These are phyloP conservation scores for Anguilla anguilla DNA, from an alignment of 2,797 vertebrate genomes.

Conservation along the genomic window DNA sequence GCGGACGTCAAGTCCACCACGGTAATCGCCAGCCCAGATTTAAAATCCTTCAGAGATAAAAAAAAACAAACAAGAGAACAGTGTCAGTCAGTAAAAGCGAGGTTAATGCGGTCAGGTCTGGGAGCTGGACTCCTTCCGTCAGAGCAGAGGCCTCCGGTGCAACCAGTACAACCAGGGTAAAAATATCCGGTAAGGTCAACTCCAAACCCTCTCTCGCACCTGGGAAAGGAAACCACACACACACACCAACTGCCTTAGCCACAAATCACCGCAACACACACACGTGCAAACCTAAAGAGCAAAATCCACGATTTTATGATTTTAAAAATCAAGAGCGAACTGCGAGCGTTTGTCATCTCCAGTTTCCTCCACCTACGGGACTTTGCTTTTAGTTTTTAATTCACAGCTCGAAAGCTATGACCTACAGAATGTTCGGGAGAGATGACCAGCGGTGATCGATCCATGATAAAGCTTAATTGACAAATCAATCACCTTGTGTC, in stretches of 20 bases:
- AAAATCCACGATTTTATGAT: not conserved
- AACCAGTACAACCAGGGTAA: not conserved
- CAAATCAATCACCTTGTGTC: slow-evolving; percentile 18
- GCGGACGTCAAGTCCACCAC: slow-evolving; percentile 87
- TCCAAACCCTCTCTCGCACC: not conserved
- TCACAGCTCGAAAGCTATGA: not conserved
- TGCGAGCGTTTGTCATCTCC: not conserved
- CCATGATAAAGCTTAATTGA: not conserved
- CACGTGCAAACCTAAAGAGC: not conserved
- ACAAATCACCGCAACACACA: not conserved
- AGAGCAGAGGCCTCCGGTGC: not conserved
- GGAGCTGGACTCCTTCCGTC: not conserved
- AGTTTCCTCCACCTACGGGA: not conserved
- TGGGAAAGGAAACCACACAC: not conserved
- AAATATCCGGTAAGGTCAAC: not conserved
- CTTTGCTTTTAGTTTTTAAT: not conserved
- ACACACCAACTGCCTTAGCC: not conserved
- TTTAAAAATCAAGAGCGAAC: not conserved
- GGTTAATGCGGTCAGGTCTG: not conserved
- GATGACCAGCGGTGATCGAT: not conserved
- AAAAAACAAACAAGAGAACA: slow-evolving; percentile 26
- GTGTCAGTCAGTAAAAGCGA: slow-evolving; percentile 47
- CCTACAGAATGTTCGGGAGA: not conserved
- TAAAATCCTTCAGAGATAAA: slow-evolving; percentile 79
- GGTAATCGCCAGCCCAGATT: slow-evolving; percentile 83